Base-by-base conservation (phyloP, 2,113 vertebrate genomes). In the Cochlearius cochlearius region DNA sequence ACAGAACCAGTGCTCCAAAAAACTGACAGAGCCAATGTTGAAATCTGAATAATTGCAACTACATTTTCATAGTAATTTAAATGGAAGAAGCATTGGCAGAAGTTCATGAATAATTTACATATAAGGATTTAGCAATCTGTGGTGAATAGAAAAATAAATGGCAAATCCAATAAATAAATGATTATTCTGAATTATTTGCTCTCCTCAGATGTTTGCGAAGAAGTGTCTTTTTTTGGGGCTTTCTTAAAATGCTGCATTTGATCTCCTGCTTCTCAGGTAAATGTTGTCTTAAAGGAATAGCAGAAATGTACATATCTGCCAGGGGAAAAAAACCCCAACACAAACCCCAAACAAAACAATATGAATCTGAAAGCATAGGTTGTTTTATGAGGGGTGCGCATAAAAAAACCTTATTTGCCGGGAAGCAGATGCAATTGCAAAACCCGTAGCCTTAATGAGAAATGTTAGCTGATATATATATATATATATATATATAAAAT, bases 81-180 rank as follows among this genome's bases (percentile, higher is more conserved):
- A 87, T 88, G 89, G 94, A 50, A 88, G 93, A 89, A 94, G 91
- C 91, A 78, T 82, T 97, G 95, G 91, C 93, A 97, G 96, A 92
- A 92, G 80, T 95, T 96, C 96, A 96, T 97, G 95, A 97, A 97
- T 97, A 97, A 97, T 97, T 97, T 90, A 93, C 93, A 75, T 79
- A 30, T 58, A 92, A 76, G 77, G 96, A 97, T 93, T 95, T 92
- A 96, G 92, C 89, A 91, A 47, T 97, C 79, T 84, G 79, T 86
- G 60, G 67, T 92, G 96, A 96, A 95, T 95, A 92, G 94, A 95
- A 95, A 97, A 97, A 96, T 94, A 97, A 95, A 91, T 91, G 90
- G 88, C 90, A 92, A 94, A 89, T 74, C 78, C 95, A 88, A 96
- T 97, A 96, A 97, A 96, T 96, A 96, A 96, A 96, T 90, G 55